Conservation (phyloP, 2,113 vertebrate species). For the Platysteira castanea region DNA sequence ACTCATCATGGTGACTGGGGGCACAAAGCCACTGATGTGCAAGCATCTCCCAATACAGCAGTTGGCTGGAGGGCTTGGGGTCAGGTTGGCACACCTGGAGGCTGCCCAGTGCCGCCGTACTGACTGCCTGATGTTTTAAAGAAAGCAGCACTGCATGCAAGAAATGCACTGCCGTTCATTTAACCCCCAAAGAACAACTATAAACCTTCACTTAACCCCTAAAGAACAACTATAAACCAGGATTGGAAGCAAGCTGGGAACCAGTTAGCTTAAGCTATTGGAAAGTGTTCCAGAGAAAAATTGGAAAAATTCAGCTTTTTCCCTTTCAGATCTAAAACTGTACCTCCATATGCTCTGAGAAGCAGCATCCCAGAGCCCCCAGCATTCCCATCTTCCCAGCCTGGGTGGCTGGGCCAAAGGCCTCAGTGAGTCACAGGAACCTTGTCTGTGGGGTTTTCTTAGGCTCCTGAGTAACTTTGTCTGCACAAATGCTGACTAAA, state of each 20-base stretch:
- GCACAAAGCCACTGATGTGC: background rate
- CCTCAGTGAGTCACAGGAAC: background rate
- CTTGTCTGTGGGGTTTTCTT: background rate
- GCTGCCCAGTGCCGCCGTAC: background rate
- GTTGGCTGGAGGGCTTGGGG: background rate
- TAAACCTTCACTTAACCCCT: too few relatives aligned
- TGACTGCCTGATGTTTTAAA: background rate
- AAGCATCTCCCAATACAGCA: background rate
- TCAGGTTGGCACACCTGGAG: background rate
- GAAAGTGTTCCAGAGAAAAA: background rate
- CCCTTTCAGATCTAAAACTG: background rate
- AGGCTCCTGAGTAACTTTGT: background rate
- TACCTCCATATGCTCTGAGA: background rate
- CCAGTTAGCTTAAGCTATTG: background rate
- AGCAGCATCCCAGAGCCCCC: background rate
- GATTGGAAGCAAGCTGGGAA: background rate
- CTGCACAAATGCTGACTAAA: background rate
- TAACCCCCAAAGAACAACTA: background rate
- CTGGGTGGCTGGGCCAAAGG: background rate
- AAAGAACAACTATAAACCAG: background rate
- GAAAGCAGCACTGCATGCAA: background rate
- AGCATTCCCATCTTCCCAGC: background rate
- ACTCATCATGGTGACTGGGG: background rate
- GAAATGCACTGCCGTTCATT: background rate
- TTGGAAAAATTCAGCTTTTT: background rate